A percentile compares a stretch with the other conserved stretches of the same genome.
These are phyloP conservation scores for Rallus crepitans DNA, from an alignment of 2,797 vertebrate species.

Conservation along the genomic window DNA sequence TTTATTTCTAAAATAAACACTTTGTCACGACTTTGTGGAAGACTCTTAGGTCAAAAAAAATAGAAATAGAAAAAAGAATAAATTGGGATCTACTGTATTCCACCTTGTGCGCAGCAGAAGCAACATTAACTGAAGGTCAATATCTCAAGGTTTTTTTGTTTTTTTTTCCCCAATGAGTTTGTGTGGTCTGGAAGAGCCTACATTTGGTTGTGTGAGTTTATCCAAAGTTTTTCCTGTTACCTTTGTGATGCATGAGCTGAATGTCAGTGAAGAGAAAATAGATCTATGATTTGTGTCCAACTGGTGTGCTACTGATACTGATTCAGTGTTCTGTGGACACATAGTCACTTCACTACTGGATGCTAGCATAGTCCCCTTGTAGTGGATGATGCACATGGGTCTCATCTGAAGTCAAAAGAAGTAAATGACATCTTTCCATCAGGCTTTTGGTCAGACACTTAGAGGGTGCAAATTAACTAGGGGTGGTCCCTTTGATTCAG, in stretches of 20 bases:
- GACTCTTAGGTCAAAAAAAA: not conserved
- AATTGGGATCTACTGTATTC: not conserved
- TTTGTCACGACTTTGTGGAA: not conserved
- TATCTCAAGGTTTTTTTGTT: no score
- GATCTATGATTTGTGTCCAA: not conserved
- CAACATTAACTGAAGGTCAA: not conserved
- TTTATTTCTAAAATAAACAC: not conserved
- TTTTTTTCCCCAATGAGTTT: not conserved
- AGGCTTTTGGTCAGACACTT: not conserved
- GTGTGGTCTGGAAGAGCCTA: not conserved
- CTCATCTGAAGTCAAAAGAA: not conserved
- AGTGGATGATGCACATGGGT: not conserved
- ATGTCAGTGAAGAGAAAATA: not conserved
- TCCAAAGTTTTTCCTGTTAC: not conserved
- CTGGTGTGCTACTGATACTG: not conserved
- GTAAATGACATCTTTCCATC: not conserved
- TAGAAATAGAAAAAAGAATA: not conserved
- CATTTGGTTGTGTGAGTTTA: not conserved
- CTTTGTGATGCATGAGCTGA: not conserved
- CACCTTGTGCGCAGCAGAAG: not conserved
- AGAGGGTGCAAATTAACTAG: not conserved
- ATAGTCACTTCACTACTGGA: not conserved
- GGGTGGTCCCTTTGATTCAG: not conserved
- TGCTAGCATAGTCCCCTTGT: not conserved
- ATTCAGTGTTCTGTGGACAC: not conserved